Conservation (phyloP, 2,113 vertebrate genomes). For the Anhinga anhinga region DNA sequence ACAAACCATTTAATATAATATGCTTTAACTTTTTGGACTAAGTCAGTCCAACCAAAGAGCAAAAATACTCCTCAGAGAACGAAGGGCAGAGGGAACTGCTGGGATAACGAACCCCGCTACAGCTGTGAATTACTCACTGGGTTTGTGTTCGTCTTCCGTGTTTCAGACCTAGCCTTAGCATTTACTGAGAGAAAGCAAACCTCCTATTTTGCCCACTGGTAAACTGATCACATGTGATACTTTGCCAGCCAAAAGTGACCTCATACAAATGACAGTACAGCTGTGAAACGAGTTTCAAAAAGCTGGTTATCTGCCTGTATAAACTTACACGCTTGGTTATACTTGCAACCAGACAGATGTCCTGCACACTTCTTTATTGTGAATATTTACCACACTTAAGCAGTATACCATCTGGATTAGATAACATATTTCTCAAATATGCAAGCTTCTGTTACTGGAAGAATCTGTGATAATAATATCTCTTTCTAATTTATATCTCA, state of each 20-base stretch:
- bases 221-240: background rate
- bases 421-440: background rate
- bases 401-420: constrained; percentile 12
- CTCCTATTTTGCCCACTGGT: background rate
- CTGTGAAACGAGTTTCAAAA: background rate
- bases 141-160: background rate
- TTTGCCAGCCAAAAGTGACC: background rate
- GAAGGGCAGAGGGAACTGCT: background rate
- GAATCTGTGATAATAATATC: background rate
- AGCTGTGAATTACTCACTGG: background rate
- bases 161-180: background rate
- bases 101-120: background rate
- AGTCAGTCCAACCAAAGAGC: background rate
- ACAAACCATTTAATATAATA: constrained; percentile 51
- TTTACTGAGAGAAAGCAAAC: background rate
- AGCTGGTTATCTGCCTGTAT: background rate
- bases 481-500: constrained; percentile 7
- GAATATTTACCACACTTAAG: constrained; percentile 6
- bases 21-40: background rate
- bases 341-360: constrained; percentile 16
- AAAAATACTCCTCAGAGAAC: background rate
- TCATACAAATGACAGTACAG: background rate
- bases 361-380: background rate
- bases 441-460: constrained; percentile 1
- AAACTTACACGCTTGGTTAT: background rate